A percentile compares a stretch with the other conserved stretches of the same genome.
Evolutionary conservation across 2,113 vertebrate genomes (phyloP).

Genomic region (Tragulus kanchil): DNA sequence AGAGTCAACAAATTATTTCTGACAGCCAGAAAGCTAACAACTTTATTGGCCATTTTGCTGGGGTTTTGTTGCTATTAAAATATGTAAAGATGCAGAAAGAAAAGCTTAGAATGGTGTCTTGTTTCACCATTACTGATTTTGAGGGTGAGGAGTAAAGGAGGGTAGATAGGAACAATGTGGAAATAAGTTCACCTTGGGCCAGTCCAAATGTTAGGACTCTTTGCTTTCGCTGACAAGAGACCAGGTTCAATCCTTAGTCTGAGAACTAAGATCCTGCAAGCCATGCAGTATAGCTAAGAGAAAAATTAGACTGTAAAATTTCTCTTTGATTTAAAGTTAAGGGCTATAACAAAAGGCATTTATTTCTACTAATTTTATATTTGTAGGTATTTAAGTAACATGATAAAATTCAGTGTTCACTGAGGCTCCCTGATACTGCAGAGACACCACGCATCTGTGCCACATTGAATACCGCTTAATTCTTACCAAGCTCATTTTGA

Average conservation of each 20-base stretch:
- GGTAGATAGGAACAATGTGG: not conserved
- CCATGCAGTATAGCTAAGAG: not conserved
- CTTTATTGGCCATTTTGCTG: not conserved
- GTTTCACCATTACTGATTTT: not conserved
- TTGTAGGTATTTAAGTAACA: constrained; percentile 42
- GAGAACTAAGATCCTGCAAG: not conserved
- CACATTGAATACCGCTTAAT: not conserved
- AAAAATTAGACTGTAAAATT: not conserved
- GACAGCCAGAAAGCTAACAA: not conserved
- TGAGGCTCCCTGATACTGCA: not conserved
- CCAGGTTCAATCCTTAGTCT: not conserved
- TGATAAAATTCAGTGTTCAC: not conserved
- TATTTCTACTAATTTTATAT: not conserved
- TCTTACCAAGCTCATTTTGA: constrained; percentile 28
- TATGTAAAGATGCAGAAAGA: constrained; percentile 15
- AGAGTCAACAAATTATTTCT: constrained; percentile 18
- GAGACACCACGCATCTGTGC: not conserved
- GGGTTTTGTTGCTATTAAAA: not conserved
- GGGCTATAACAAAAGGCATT: not conserved
- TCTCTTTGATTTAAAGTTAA: constrained; percentile 43
- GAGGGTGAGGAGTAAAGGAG: not conserved
- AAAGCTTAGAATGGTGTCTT: not conserved
- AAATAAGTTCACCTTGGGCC: not conserved
- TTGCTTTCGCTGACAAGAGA: not conserved
- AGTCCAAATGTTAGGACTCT: not conserved